Evolutionary conservation across 2,888 invertebrate species (phyloP).

Genomic region (Cosmia pyralina): DNA sequence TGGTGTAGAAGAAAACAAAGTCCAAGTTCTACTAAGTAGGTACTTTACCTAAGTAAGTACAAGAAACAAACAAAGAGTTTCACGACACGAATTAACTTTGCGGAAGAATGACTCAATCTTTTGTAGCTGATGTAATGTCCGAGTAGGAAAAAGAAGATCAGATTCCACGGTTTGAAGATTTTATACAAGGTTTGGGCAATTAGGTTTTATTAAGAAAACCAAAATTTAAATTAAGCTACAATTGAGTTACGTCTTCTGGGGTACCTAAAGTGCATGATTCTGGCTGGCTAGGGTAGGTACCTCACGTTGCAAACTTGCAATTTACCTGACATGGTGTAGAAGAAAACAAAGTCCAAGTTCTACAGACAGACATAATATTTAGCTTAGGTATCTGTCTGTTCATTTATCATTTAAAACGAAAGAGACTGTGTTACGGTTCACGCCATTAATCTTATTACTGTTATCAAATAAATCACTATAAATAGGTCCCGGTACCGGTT

Average conservation of each 20-base stretch:
- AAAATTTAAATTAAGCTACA: neutral
- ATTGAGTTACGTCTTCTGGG: neutral
- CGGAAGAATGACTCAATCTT: constrained; percentile 20
- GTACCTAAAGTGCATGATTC: neutral
- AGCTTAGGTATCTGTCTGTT: neutral
- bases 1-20: neutral
- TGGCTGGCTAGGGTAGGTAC: neutral
- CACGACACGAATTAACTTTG: constrained; percentile 3
- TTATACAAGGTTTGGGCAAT: neutral
- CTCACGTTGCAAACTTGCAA: neutral
- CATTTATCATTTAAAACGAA: constrained; percentile 3
- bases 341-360: neutral
- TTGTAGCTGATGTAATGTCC: neutral
- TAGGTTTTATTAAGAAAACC: neutral
- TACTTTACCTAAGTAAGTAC: too few species aligned
- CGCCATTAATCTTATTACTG: constrained; percentile 37
- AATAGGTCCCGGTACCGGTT: constrained; percentile 12
- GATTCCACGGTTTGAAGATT: constrained; percentile 1
- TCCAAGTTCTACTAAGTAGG: neutral
- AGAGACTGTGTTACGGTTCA: constrained; percentile 25
- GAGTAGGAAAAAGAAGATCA: constrained; percentile 23
- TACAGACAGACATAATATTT: neutral
- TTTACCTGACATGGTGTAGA: neutral
- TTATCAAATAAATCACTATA: constrained; percentile 43
- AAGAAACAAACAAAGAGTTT: constrained; percentile 1